A percentile compares a stretch with the other conserved stretches of the same genome.
These are phyloP conservation scores for Chaetodon trifasciatus DNA, from an alignment of 2,797 vertebrate genomes.

Conservation along the genomic window DNA sequence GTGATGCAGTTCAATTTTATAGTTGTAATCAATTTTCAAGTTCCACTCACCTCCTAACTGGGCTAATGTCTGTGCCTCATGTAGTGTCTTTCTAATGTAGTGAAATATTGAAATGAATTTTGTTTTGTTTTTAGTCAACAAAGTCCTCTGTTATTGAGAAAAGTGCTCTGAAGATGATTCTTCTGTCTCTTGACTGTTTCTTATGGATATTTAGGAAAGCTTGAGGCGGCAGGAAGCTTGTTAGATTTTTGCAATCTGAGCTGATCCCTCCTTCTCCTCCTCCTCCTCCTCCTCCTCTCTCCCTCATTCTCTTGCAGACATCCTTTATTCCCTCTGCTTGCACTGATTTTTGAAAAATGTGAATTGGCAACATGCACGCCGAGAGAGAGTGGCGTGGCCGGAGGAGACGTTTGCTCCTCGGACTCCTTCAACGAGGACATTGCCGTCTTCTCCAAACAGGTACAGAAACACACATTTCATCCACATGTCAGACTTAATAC, in stretches of 20 bases:
- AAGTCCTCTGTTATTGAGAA: neutral
- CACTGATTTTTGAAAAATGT: conserved; percentile 98
- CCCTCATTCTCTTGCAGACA: conserved; percentile 82
- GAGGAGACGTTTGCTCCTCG: conserved; percentile 94
- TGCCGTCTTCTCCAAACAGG: conserved; percentile 96
- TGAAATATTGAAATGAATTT: neutral
- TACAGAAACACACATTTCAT: conserved; percentile 66
- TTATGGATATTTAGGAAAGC: neutral
- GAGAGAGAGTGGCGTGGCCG: conserved; percentile 90
- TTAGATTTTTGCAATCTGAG: neutral
- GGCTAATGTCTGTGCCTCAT: neutral
- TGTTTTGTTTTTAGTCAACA: neutral
- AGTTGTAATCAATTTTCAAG: neutral
- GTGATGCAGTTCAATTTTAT: too few species aligned
- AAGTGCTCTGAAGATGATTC: neutral
- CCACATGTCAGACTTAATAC: neutral
- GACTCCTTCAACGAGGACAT: conserved; percentile 97
- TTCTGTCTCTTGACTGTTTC: neutral
- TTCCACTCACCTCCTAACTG: neutral
- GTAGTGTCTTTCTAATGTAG: neutral
- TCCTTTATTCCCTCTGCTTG: conserved; percentile 94
- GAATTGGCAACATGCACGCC: conserved; percentile 95
- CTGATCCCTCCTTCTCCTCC: neutral
- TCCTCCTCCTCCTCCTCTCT: too few species aligned
- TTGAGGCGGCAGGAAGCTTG: neutral